Evolutionary conservation across 2,888 invertebrate species (phyloP), one percentile per base, ranked within the genome.

Genomic region (Polydrusus tereticollis): DNA sequence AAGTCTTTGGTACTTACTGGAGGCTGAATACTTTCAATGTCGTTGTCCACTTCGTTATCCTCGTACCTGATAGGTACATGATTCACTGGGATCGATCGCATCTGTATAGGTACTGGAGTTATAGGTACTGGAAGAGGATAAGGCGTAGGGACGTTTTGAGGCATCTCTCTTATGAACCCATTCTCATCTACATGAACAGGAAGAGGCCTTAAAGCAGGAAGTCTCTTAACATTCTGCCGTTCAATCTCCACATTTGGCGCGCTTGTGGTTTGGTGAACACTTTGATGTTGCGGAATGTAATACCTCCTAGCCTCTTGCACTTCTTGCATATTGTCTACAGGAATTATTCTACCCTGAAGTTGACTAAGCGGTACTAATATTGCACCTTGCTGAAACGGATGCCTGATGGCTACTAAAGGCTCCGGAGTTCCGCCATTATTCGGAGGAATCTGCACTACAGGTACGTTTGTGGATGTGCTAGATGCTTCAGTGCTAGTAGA

Each of bases 1-100:
- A 93, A 89, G 80, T 93, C 93, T 78, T 89, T 88, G 1, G 92
- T 90, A 79, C 92, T 92, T 1, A 93, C 89, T 6, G 93, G 93
- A 8, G 92, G 89, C 57, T 90, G 88, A 50, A 91, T 91, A 1
- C 88, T 87, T 69, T 89, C 88, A 83, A 89, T 87, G 73, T 89
- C 89, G 21, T 88, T 87, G 20, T 50, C 26, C 20, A 45, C 7
- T 6, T 85, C 78, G 1, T 77, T 72, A 16, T 79, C 78, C 21
- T 78, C 74, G 12, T 78, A 73, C 18, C 29, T 7, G 7, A 63
- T 57, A 50, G 62, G 47, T n/a, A 43, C 12, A 43, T 77, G 77
- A 26, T 62, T 43, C 10, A 21, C 21, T 6, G 78, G 78, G 4
- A 64, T 18, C 0, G 47, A 12, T 8, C 80, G 78, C 45, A 80